phyloP scores from a whole-genome alignment of 1,140 invertebrate genomes.

The Popillia japonica region DNA sequence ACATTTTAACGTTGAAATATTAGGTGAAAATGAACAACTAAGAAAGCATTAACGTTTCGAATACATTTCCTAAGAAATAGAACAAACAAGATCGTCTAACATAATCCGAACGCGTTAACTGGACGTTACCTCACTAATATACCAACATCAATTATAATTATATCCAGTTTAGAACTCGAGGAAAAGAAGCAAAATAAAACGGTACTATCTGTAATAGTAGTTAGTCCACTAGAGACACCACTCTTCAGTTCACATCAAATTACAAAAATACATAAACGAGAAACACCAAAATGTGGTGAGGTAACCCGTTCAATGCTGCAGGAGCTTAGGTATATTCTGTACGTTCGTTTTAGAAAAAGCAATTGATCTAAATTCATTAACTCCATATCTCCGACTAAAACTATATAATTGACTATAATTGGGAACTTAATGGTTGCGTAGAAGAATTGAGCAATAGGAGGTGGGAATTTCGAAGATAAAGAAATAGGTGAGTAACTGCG shows the following conservation, averaged over 20 bases:
- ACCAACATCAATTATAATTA: conserved; percentile 2
- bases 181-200: too few relatives aligned
- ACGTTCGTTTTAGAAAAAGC: background rate
- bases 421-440: background rate
- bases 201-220: too few relatives aligned
- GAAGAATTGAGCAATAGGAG: conserved; percentile 4
- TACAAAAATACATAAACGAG: conserved; percentile 11
- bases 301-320: too few relatives aligned
- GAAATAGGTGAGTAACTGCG: background rate
- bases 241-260: background rate
- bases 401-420: background rate
- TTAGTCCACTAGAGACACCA: background rate
- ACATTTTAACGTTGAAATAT: background rate
- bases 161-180: background rate
- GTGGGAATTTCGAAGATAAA: background rate
- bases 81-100: background rate
- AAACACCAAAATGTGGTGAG: background rate
- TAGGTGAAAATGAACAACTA: background rate
- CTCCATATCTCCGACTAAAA: background rate
- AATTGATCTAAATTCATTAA: conserved; percentile 16
- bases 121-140: background rate
- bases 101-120: background rate
- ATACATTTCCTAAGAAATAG: conserved; percentile 11
- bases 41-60: background rate
- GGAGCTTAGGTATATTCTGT: background rate